Percentiles rank a stretch among this genome's conserved stretches.
Conservation (phyloP, 2,888 invertebrate genomes). For the Cryptocephalus primarius region DNA sequence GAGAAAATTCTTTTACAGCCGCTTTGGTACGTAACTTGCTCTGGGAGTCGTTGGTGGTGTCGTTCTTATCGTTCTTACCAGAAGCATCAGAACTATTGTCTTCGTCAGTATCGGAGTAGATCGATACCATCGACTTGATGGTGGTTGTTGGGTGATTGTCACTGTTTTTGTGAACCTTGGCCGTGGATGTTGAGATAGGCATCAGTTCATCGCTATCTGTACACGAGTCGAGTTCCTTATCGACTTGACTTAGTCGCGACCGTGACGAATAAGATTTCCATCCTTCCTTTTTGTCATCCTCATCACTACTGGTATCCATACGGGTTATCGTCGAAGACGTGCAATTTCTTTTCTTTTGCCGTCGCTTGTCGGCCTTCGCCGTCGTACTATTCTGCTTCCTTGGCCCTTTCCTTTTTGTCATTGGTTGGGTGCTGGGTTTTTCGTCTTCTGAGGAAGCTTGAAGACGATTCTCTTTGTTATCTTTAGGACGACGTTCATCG, state of each 20-base stretch:
- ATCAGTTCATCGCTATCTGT: conserved; percentile 74
- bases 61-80: conserved; percentile 48
- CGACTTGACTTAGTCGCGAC: conserved; percentile 60
- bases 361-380: conserved; percentile 20
- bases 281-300: conserved; percentile 42
- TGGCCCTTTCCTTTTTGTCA: conserved; percentile 13
- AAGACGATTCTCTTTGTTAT: conserved; percentile 39
- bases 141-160: conserved; percentile 35
- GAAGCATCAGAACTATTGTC: conserved; percentile 39
- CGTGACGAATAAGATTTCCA: conserved; percentile 29
- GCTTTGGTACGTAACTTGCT: conserved; percentile 67
- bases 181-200: conserved; percentile 25
- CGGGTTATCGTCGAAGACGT: conserved; percentile 19
- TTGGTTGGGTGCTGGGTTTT: conserved; percentile 30
- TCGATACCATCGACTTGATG: conserved; percentile 54
- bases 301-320: conserved; percentile 52
- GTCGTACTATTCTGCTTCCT: conserved; percentile 22
- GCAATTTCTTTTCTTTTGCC: conserved; percentile 24
- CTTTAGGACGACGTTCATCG: conserved; percentile 33
- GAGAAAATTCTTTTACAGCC: conserved; percentile 73
- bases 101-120: conserved; percentile 78
- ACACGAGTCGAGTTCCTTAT: conserved; percentile 61
- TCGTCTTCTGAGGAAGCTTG: conserved; percentile 42
- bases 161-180: conserved; percentile 23
- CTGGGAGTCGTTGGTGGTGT: conserved; percentile 51